Base-by-base conservation (phyloP, 2,113 vertebrate genomes). In the Callospermophilus lateralis region DNA sequence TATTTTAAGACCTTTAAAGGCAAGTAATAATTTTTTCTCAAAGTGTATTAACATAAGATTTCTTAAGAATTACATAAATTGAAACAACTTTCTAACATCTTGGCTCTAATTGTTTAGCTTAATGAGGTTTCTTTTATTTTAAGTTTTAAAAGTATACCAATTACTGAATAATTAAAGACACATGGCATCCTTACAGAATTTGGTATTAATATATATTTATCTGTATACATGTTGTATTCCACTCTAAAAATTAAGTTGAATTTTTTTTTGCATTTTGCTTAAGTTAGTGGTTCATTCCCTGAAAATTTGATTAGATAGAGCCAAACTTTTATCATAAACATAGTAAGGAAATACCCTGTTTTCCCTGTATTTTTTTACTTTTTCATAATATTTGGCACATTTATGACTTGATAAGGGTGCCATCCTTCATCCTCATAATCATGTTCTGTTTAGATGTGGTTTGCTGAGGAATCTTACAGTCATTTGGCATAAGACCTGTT, bases 251-350 rank as follows among this genome's bases (percentile, higher is more conserved):
- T 83, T 81, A 70, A 63, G 16, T 65, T 20, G 12, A 42, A 73
- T 51, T 89, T 90, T 93, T 93, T 67, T 45, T 11, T 10, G 37
- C 70, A 34, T 53, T 94, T 92, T 91, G 89, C 42, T 63, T 30
- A 45, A n/a, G 3, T 77, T 13, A 78, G 72, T 91, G 81, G 11
- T 42, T 78, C 20, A 4, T 86, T 86, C 7, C 2, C 17, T 91
- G 84, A 24, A 78, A 67, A 89, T 53, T 80, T 8, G 16, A 45
- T 20, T 48, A 55, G 16, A 26, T 73, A 68, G 6, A 2, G 3
- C 2, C 22, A 67, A 67, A 70, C 8, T 74, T 93, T 84, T 22
- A 48, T 32, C 32, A 39, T 63, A 16, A 15, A 16, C 4, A 1
- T 37, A 16, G 1, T 85, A 37, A 77, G 24, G 7, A 76, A 84